Base-by-base conservation (phyloP, 64 coral and sea anemone genomes). In the Acropora tenuis region DNA sequence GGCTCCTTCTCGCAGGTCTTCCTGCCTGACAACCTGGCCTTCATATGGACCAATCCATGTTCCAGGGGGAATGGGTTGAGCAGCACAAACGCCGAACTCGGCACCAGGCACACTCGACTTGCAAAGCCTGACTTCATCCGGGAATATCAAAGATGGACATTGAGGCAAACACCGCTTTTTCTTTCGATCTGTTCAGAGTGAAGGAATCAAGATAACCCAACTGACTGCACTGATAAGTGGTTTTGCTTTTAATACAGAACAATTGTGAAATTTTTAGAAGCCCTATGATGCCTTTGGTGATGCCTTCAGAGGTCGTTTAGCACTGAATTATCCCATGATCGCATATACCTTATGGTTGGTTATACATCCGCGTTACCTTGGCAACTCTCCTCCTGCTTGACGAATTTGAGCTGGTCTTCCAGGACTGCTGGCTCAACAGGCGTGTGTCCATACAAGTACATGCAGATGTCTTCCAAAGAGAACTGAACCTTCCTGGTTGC, bases 41-140 rank as follows among this genome's bases (percentile, higher is more conserved):
- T 98, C 96, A 88, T 93, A 98, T 1, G 96, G 96, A 45, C 96
- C 96, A 41, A 98, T 98, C 96, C 96, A 98, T 1, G 96, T 98
- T 12, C 96, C 96, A 4, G 90, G 90, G 4, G 96, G 93, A 71
- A 98, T 95, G 88, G 90, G 76, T 47, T 89, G 93, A 57, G 96
- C 79, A 74, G 93, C 93, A 88, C 93, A 98, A 20, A 98, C 93
- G 72, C 96, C 96, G 42, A 90, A 90, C 18, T 90, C 74, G 30
- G 87, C 90, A 9, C 96, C 96, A 65, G 96, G 93, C 3, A 98
- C 92, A 78, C 93, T 93, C 41, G 96, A 98, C 15, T 67, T 86
- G 47, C 96, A 98, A 48, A 93, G 80, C 15, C 82, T 88, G 17
- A 98, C 95, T 75, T 97, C 95, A 82, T 97, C 95, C 19, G 95